A percentile compares a stretch with the other conserved stretches of the same genome.
These are phyloP conservation scores for Drosophila bocqueti DNA, from an alignment of 1,140 invertebrate species.

Conservation along the genomic window DNA sequence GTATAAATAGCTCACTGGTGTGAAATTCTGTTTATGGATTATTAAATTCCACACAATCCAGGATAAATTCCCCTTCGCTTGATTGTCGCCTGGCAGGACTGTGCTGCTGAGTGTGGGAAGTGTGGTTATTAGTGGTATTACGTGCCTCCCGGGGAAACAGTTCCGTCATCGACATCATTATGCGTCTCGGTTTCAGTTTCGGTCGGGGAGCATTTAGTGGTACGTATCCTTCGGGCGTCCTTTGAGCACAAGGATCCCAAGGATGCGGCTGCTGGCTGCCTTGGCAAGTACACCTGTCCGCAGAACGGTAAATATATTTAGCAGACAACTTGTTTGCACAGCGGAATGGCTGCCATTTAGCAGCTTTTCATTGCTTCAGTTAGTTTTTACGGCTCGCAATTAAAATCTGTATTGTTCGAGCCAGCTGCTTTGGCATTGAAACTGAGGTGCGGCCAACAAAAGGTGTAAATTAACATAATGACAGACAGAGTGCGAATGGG, in stretches of 20 bases:
- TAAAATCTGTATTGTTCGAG: constrained; percentile 59
- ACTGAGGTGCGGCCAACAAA: constrained; percentile 37
- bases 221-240: constrained; percentile 60
- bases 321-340: constrained; percentile 39
- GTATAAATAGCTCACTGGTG: background rate
- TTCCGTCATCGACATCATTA: constrained; percentile 41
- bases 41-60: constrained; percentile 29
- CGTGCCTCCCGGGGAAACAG: constrained; percentile 42
- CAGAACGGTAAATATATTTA: constrained; percentile 49
- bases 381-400: constrained; percentile 67
- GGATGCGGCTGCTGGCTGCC: constrained; percentile 6
- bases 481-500: constrained; percentile 7
- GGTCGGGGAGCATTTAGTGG: constrained; percentile 36
- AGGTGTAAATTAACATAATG: constrained; percentile 80
- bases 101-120: constrained; percentile 2
- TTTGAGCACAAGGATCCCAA: constrained; percentile 48
- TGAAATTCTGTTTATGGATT: constrained; percentile 9
- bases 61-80: background rate
- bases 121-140: constrained; percentile 66
- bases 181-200: constrained; percentile 34
- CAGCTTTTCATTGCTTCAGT: constrained; percentile 49
- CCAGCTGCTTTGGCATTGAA: constrained; percentile 33
- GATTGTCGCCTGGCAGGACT: constrained; percentile 22
- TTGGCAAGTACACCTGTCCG: constrained; percentile 45
- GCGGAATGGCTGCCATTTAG: constrained; percentile 28